phyloP scores from a whole-genome alignment of 1,140 invertebrate genomes.

The Drosophila kepulauana region DNA sequence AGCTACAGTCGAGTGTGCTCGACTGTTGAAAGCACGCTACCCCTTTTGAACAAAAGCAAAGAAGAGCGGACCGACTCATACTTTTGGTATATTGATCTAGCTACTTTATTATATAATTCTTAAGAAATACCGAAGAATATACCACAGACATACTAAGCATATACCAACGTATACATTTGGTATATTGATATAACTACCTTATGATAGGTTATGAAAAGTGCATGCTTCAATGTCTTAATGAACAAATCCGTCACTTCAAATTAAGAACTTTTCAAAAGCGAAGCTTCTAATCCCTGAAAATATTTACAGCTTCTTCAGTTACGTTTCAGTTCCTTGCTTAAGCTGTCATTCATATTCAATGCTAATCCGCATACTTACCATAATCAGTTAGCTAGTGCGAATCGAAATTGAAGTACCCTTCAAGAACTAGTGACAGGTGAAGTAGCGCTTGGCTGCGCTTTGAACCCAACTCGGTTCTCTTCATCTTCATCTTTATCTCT shows the following conservation, averaged over 20 bases:
- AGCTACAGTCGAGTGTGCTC: too few relatives aligned
- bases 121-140: too few relatives aligned
- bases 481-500: slow-evolving; percentile 3
- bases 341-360: not conserved
- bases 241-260: not conserved
- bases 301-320: not conserved
- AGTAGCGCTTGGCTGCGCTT: slow-evolving; percentile 35
- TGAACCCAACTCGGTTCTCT: slow-evolving; percentile 3
- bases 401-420: not conserved
- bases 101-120: too few relatives aligned
- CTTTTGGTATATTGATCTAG: too few relatives aligned
- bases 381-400: slow-evolving; percentile 4
- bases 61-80: too few relatives aligned
- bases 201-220: too few relatives aligned
- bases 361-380: not conserved
- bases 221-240: not conserved
- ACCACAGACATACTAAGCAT: too few relatives aligned
- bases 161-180: too few relatives aligned
- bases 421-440: slow-evolving; percentile 12
- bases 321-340: not conserved
- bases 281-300: not conserved
- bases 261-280: not conserved
- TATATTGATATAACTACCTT: too few relatives aligned
- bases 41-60: too few relatives aligned
- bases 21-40: too few relatives aligned